Percentiles rank a stretch among this genome's conserved stretches.
Evolutionary conservation across 2,113 vertebrate species (phyloP).

Genomic region (Ranitomeya imitator): DNA sequence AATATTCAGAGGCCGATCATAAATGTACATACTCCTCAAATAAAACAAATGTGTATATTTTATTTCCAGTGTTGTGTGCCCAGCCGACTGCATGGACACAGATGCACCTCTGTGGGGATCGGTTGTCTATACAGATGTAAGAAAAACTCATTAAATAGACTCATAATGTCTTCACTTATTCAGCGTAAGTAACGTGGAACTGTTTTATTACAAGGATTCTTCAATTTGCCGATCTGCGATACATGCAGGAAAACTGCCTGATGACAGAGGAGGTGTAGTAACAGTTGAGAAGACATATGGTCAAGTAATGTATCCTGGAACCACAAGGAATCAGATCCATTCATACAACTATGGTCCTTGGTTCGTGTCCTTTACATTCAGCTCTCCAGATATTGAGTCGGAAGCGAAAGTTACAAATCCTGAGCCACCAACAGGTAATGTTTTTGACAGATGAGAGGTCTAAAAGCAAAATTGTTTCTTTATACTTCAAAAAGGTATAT

Average conservation of each 20-base stretch:
- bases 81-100: background rate
- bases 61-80: background rate
- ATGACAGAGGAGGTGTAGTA: background rate
- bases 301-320: background rate
- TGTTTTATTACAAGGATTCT: background rate
- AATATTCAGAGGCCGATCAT: background rate
- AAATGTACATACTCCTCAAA: too few species aligned
- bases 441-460: background rate
- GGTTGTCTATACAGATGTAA: background rate
- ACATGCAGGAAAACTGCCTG: background rate
- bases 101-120: background rate
- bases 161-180: background rate
- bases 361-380: slow-evolving; percentile 32
- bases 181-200: background rate
- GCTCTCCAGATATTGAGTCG: background rate
- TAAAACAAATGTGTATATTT: background rate
- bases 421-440: background rate
- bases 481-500: too few species aligned
- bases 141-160: background rate
- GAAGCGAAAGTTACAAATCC: background rate
- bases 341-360: slow-evolving; percentile 13
- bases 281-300: background rate
- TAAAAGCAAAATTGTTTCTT: background rate
- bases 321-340: slow-evolving; percentile 17
- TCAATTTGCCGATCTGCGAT: background rate